Evolutionary conservation across 2,888 invertebrate species (phyloP).

Genomic region (Ectropis crepuscularia): DNA sequence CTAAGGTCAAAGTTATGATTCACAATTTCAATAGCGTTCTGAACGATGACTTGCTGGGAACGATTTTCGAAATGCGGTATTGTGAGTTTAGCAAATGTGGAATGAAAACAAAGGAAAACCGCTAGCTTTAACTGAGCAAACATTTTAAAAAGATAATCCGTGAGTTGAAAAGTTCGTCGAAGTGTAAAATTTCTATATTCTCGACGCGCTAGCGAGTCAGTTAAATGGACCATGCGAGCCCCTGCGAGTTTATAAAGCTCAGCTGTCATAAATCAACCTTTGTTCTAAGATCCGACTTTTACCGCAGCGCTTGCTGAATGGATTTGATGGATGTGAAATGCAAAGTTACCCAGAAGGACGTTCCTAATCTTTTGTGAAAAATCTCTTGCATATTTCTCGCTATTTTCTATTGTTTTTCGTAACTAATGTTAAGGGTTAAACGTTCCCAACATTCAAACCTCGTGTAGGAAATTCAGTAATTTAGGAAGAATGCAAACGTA

Average conservation of each 20-base stretch:
- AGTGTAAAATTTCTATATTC: conserved; percentile 8
- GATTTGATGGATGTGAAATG: conserved; percentile 48
- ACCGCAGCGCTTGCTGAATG: conserved; percentile 38
- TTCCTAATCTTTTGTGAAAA: too few species aligned
- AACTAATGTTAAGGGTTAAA: too few species aligned
- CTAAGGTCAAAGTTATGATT: conserved; percentile 61
- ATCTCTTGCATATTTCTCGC: too few species aligned
- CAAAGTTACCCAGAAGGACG: background rate
- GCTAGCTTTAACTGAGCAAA: conserved; percentile 17
- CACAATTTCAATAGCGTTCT: conserved; percentile 57
- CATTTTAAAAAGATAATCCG: conserved; percentile 8
- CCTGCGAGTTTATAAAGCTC: conserved; percentile 32
- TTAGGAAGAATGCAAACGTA: too few species aligned
- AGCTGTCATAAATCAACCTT: conserved; percentile 41
- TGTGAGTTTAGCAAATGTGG: conserved; percentile 32
- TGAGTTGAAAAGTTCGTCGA: background rate
- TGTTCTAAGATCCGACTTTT: conserved; percentile 34
- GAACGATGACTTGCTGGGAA: conserved; percentile 45
- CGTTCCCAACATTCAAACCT: too few species aligned
- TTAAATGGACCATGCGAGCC: conserved; percentile 38
- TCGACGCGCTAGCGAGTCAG: conserved; percentile 6
- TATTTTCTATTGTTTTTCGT: too few species aligned
- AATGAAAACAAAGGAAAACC: conserved; percentile 28
- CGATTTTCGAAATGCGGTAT: conserved; percentile 26
- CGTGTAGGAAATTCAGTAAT: too few species aligned